Evolutionary conservation across 2,113 vertebrate genomes (phyloP).

Genomic region (Hippoglossus stenolepis): DNA sequence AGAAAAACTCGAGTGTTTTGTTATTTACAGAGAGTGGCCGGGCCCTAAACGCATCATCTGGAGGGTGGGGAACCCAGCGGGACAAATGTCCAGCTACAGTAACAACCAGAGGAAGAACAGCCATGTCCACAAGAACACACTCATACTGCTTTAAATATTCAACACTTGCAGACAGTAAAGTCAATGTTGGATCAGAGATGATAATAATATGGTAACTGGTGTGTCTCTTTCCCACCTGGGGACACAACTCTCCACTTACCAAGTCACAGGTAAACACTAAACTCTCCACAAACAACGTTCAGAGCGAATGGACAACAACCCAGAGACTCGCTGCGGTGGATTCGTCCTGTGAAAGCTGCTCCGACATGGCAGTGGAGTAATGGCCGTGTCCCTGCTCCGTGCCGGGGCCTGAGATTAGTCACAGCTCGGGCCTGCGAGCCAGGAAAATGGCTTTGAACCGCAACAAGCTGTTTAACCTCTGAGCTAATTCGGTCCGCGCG

Average conservation of each 20-base stretch:
- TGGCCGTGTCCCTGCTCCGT: conserved; percentile 41
- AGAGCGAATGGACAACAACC: no score
- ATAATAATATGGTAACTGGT: not conserved
- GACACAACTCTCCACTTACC: not conserved
- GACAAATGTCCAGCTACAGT: not conserved
- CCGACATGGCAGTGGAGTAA: not conserved
- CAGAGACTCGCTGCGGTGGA: no score
- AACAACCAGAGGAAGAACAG: not conserved
- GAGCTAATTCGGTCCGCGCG: not conserved
- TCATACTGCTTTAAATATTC: not conserved
- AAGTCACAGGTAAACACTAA: not conserved
- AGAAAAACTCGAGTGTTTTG: not conserved
- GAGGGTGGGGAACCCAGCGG: conserved; percentile 8
- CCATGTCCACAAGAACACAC: not conserved
- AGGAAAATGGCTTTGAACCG: conserved; percentile 54
- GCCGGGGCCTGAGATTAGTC: conserved; percentile 68
- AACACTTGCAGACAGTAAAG: no score
- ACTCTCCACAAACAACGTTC: not conserved
- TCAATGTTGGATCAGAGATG: no score
- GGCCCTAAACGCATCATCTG: conserved; percentile 41
- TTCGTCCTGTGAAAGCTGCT: no score
- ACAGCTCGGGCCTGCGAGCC: conserved; percentile 61
- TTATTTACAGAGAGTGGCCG: conserved; percentile 1
- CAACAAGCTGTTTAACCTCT: conserved; percentile 12
- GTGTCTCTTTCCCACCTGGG: not conserved